phyloP scores from a whole-genome alignment of 2,888 invertebrate genomes.

The Eristalis pertinax region DNA sequence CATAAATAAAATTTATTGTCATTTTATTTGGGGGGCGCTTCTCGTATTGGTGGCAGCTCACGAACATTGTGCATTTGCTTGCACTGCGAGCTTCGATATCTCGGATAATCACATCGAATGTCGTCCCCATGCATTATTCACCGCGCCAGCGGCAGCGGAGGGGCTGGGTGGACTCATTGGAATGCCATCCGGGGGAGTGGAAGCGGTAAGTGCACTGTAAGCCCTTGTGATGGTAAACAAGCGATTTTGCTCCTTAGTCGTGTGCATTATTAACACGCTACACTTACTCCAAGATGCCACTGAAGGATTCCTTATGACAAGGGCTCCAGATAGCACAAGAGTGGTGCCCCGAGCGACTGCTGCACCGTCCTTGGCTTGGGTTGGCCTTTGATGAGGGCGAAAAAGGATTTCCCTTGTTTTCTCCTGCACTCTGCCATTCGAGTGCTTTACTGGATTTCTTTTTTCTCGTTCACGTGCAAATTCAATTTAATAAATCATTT shows the following conservation, averaged over 20 bases:
- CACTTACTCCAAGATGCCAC: slow-evolving; percentile 37
- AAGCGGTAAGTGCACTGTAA: slow-evolving; percentile 58
- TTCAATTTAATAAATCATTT: slow-evolving; percentile 56
- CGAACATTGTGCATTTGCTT: slow-evolving; percentile 1
- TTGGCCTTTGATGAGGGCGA: slow-evolving; percentile 5
- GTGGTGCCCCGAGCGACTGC: not conserved
- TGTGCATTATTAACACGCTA: slow-evolving; percentile 66
- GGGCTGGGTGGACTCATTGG: slow-evolving; percentile 1
- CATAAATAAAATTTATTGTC: slow-evolving; percentile 56
- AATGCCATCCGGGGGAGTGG: slow-evolving; percentile 20
- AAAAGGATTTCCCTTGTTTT: slow-evolving; percentile 17
- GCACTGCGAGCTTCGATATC: slow-evolving; percentile 34
- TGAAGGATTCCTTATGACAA: slow-evolving; percentile 24
- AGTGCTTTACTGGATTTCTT: not conserved
- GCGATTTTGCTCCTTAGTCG: slow-evolving; percentile 57
- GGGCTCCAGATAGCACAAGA: not conserved
- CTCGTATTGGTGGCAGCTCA: not conserved
- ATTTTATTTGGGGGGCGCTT: slow-evolving; percentile 32
- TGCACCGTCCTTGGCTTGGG: not conserved
- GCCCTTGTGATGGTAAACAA: slow-evolving; percentile 60
- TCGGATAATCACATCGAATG: slow-evolving; percentile 1
- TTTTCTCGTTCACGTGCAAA: slow-evolving; percentile 16
- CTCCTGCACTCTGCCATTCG: not conserved
- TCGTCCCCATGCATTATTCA: slow-evolving; percentile 24
- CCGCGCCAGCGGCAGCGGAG: not conserved